phyloP scores from a whole-genome alignment of 2,797 vertebrate genomes.

The Falco berigora region DNA sequence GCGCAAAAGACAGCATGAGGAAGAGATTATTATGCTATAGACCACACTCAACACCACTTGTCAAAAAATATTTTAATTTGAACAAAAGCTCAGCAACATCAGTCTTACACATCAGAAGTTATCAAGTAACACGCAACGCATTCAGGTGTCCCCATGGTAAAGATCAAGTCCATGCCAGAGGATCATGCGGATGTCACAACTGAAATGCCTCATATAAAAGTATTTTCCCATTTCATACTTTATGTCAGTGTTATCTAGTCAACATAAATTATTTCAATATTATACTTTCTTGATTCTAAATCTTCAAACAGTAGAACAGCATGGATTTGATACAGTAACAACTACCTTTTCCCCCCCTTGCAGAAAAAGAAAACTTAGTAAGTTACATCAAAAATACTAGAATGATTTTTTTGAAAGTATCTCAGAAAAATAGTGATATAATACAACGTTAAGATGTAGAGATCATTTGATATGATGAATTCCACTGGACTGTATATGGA shows the following conservation, averaged over 20 bases:
- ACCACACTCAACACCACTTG: background rate
- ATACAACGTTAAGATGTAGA: background rate
- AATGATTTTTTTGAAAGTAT: too few relatives aligned
- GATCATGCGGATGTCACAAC: background rate
- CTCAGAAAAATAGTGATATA: background rate
- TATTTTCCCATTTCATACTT: background rate
- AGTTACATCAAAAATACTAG: background rate
- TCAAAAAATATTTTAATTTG: slow-evolving; percentile 58
- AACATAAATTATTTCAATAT: background rate
- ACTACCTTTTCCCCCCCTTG: background rate
- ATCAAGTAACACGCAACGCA: background rate
- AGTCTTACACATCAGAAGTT: background rate
- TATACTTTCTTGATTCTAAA: background rate
- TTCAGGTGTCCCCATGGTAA: background rate
- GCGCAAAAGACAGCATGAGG: background rate
- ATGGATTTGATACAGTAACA: background rate
- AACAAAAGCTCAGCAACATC: background rate
- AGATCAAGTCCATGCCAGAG: background rate
- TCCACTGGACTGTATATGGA: background rate
- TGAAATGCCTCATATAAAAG: background rate
- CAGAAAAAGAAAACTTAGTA: background rate
- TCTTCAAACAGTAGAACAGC: background rate
- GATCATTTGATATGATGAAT: background rate
- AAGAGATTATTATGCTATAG: background rate
- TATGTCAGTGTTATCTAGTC: background rate